Base-by-base conservation (phyloP, 1,140 invertebrate species). In the Geopemphigus sp. region DNA sequence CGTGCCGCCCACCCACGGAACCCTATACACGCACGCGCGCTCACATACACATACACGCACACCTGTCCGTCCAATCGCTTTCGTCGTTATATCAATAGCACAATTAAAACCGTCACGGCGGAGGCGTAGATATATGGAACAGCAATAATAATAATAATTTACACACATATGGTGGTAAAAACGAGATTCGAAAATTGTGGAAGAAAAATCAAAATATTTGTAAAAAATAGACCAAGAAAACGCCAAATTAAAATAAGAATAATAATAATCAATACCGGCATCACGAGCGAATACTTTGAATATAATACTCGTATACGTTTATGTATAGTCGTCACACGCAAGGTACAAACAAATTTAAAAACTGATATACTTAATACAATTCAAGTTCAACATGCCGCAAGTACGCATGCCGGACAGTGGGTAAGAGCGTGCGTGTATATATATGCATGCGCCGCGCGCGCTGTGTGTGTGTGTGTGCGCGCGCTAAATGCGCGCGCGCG, bases 41-140 rank as follows among this genome's bases (percentile, higher is more conserved):
- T 11, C 24, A 45, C 39, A 11, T 12, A 17, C n/a, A 17, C 22
- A 47, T 57, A 61, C 57, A 29, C n/a, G 26, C 57, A 63, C 74
- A 78, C 74, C 74, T 78, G 74, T 78, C 74, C 39, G 17, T 63
- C 74, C 74, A 78, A 78, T 78, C 32, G 39, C 24, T 61, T 39
- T 78, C 57, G 32, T 61, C 11, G 74, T 78, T 78, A 61, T 29
- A 63, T 78, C 57, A 61, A 80, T 73, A 76, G 66, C 50, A 56
- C 59, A 74, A 80, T 80, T 73, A 39, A 76, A 81, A 68, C 61
- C 70, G 59, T 29, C 45, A 22, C 47, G 53, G 47, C 45, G 29
- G 45, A 39, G 66, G 22, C 15, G 63, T n/a, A 15, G 1, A 22
- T n/a, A 45, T 63, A 59, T 63, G n/a, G 0, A 26, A 26, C 8